Base-by-base conservation (phyloP, 2,797 vertebrate species). In the Gadopsis marmoratus region DNA sequence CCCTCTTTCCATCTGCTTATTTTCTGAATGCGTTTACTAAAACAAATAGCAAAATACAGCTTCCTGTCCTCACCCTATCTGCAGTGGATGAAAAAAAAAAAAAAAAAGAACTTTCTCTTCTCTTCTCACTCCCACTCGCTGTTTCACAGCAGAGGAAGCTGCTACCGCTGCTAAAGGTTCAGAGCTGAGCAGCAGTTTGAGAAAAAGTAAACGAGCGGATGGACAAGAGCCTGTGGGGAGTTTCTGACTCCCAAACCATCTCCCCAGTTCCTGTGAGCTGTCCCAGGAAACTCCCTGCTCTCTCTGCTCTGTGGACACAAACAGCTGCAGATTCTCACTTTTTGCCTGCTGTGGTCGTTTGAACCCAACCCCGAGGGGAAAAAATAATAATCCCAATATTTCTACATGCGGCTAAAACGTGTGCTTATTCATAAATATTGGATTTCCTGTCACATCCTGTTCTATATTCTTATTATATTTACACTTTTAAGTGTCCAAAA, bases 201-300 rank as follows among this genome's bases (percentile, higher is more conserved):
- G 82, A 81, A 86, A 75, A 77, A 64, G 31, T 29, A 64, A 69
- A 81, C 51, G 41, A 87, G 54, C 4, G 33, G 54, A 84, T 23
- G 58, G 76, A 87, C 71, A 31, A 78, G 78, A 83, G 87, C 54
- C 87, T 88, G 79, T 87, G 71, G 88, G 88, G 89, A 80, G 72
- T 88, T 91, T 88, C 37, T 71, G 74, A 86, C 71, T 87, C 88
- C 85, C 84, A 76, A 84, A 87, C 71, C 73, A 78, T 88, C 70
- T 86, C 86, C 61, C 56, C 31, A 59, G 82, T 90, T 89, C 71
- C 89, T 86, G 83, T 76, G 91, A 92, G 88, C 82, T 58, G 74
- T 86, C 88, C 86, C 84, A 90, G 92, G 92, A 93, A 93, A 93
- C 90, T 93, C 92, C 93, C 92, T 81, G 87, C 74, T 81, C 75